Percentiles rank a stretch among this genome's conserved stretches.
Evolutionary conservation across 2,113 vertebrate genomes (phyloP).

Genomic region (Ochotona curzoniae): DNA sequence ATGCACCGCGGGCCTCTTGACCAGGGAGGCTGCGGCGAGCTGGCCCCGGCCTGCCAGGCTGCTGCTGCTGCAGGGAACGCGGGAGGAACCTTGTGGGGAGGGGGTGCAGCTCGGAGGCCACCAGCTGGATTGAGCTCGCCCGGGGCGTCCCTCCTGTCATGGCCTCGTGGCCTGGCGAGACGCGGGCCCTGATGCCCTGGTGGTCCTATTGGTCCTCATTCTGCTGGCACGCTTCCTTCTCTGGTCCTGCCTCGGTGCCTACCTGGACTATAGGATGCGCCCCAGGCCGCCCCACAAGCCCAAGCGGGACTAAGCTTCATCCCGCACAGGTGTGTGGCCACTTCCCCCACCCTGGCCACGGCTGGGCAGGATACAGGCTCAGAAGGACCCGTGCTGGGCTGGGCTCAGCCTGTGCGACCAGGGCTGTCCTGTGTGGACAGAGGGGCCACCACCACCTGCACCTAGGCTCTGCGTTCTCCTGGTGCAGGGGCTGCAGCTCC

Average conservation of each 20-base stretch:
- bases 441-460: too few relatives aligned
- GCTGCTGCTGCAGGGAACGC: constrained; percentile 81
- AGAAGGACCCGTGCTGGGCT: not conserved
- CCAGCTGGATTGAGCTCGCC: constrained; percentile 72
- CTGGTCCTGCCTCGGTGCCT: constrained; percentile 87
- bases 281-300: constrained; percentile 69
- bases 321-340: too few relatives aligned
- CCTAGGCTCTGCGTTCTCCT: too few relatives aligned
- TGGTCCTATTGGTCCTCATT: constrained; percentile 84
- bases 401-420: not conserved
- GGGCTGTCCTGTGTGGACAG: not conserved
- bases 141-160: constrained; percentile 62
- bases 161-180: constrained; percentile 23
- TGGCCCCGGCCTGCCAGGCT: constrained; percentile 86
- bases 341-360: too few relatives aligned
- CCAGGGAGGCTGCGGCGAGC: constrained; percentile 83
- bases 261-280: constrained; percentile 83
- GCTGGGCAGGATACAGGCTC: not conserved
- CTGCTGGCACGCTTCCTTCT: constrained; percentile 86
- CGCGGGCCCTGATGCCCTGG: constrained; percentile 83
- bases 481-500: not conserved
- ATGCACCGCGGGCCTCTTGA: constrained; percentile 88
- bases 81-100: constrained; percentile 1
- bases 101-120: not conserved
- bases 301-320: constrained; percentile 76